Conservation (phyloP, 2,797 vertebrate species). For the Arrhamphus sclerolepis region DNA sequence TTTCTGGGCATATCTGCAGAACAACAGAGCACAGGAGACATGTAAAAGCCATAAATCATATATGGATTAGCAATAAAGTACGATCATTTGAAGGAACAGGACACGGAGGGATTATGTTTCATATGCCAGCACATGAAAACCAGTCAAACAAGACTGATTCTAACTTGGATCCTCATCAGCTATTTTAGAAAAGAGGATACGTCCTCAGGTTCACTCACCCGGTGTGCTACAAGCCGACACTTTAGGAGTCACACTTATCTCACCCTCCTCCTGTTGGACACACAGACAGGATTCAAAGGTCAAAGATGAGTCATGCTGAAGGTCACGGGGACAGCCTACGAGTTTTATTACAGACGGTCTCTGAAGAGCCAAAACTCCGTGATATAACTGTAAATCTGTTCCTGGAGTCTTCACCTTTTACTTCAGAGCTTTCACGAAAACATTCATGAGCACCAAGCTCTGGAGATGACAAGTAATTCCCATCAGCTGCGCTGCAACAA, state of each 20-base stretch:
- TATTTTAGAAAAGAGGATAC: background rate
- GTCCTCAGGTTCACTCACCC: constrained; percentile 82
- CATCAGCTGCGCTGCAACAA: no score
- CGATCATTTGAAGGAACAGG: no score
- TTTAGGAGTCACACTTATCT: constrained; percentile 86
- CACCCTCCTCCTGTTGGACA: constrained; percentile 88
- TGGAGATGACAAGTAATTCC: no score
- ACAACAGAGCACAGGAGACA: constrained; percentile 3
- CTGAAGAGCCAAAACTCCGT: no score
- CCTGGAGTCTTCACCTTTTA: no score
- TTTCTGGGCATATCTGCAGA: constrained; percentile 92
- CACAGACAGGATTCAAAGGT: constrained; percentile 36
- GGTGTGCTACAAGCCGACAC: constrained; percentile 93
- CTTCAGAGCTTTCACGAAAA: no score
- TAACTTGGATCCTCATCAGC: constrained; percentile 9
- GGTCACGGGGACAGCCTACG: no score
- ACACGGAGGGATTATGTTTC: background rate
- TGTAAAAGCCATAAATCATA: constrained; percentile 1
- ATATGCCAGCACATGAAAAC: background rate
- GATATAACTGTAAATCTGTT: no score
- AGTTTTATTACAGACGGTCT: no score
- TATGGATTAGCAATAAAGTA: background rate
- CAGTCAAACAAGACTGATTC: background rate
- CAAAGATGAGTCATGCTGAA: constrained; percentile 20
- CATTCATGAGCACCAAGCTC: no score